Evolutionary conservation across 2,113 vertebrate genomes (phyloP).

Genomic region (Phoxinus phoxinus): DNA sequence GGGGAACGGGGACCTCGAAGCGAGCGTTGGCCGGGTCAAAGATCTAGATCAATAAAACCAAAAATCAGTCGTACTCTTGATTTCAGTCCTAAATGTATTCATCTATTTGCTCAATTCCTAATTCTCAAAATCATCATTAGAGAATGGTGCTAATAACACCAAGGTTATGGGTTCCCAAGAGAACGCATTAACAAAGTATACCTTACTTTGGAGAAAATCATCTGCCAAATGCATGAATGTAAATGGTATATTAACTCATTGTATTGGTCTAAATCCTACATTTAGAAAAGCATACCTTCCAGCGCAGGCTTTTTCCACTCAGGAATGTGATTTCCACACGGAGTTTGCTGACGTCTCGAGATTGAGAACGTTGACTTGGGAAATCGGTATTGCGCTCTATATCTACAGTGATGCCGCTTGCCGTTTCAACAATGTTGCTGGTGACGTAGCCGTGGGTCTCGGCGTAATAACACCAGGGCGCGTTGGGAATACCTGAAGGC

Average conservation of each 20-base stretch:
- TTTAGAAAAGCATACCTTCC: conserved; percentile 81
- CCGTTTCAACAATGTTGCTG: rapidly evolving
- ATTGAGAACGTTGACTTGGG: conserved; percentile 44
- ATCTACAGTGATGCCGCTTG: conserved; percentile 68
- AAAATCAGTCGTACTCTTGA: background rate
- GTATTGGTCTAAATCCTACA: background rate
- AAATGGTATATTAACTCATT: background rate
- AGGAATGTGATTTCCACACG: conserved; percentile 84
- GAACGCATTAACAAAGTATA: background rate
- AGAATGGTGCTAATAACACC: too few relatives aligned
- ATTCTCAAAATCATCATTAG: too few relatives aligned
- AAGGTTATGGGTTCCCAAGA: too few relatives aligned
- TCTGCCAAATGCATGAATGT: background rate
- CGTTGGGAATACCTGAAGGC: rapidly evolving
- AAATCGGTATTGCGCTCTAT: conserved; percentile 67
- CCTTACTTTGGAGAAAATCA: background rate
- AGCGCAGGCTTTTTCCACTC: conserved; percentile 81
- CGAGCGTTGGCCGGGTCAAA: conserved; percentile 78
- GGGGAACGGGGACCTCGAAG: conserved; percentile 88
- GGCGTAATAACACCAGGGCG: conserved; percentile 76
- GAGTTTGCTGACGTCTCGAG: conserved; percentile 76
- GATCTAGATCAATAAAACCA: conserved; percentile 73
- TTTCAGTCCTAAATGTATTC: background rate
- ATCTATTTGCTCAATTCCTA: background rate
- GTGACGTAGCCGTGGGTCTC: conserved; percentile 71